phyloP scores from a whole-genome alignment of 2,113 vertebrate genomes.

The Calyptomena viridis region DNA sequence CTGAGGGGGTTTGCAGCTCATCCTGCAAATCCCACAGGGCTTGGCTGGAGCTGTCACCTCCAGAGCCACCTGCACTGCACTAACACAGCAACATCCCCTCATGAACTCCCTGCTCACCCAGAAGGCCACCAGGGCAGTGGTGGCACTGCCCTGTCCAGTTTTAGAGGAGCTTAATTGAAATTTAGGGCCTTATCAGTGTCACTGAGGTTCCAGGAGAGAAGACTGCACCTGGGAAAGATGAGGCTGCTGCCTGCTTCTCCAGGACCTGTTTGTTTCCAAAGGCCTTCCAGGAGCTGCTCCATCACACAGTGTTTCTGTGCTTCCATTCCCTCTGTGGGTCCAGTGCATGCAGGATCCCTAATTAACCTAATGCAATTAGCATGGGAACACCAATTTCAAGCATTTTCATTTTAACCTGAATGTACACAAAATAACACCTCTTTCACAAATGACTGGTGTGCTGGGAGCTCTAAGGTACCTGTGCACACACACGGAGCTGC shows the following conservation, averaged over 20 bases:
- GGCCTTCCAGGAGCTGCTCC: neutral
- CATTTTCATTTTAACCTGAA: neutral
- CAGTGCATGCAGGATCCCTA: neutral
- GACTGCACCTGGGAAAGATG: neutral
- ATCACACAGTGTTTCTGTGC: neutral
- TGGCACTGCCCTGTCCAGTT: neutral
- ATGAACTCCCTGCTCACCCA: neutral
- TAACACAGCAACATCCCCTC: neutral
- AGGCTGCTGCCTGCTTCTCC: neutral
- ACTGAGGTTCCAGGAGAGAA: neutral
- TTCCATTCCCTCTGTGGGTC: neutral
- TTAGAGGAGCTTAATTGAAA: neutral
- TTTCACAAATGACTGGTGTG: neutral
- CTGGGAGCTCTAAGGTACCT: neutral
- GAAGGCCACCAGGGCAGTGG: neutral
- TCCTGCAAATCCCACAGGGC: neutral
- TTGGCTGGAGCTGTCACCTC: neutral
- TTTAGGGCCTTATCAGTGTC: neutral
- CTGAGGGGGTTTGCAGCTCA: neutral
- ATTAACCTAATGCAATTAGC: slow-evolving; percentile 24
- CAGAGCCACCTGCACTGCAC: neutral
- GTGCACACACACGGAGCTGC: neutral
- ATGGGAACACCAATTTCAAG: neutral
- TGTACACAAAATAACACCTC: neutral
- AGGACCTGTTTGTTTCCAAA: neutral